These are phyloP conservation scores for Drosophila robusta DNA, from an alignment of 2,888 invertebrate genomes.

Conservation along the genomic window DNA sequence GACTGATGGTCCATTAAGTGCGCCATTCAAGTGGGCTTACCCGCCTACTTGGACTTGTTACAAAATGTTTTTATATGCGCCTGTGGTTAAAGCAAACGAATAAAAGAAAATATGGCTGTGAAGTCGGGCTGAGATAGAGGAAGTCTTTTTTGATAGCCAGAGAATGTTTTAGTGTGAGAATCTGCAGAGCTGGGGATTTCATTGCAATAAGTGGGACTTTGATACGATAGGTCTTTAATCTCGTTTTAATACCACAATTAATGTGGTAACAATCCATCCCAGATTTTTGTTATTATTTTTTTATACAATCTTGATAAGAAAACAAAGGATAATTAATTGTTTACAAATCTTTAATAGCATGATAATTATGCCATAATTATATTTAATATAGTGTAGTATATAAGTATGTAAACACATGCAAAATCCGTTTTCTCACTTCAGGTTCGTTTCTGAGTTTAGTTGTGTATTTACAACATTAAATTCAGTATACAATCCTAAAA, in stretches of 20 bases:
- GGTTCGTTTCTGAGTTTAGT: too few relatives aligned
- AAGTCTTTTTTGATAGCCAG: conserved; percentile 3
- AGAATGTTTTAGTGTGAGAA: conserved; percentile 14
- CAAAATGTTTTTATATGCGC: conserved; percentile 19
- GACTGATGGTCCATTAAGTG: conserved; percentile 57
- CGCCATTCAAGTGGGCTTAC: conserved; percentile 25
- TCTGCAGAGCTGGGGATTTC: not conserved
- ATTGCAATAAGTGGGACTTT: not conserved
- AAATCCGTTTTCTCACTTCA: too few relatives aligned
- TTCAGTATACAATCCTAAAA: too few relatives aligned
- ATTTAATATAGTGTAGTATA: too few relatives aligned
- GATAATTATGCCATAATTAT: too few relatives aligned
- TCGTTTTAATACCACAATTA: not conserved
- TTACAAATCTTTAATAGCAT: too few relatives aligned
- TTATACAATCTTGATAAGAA: too few relatives aligned
- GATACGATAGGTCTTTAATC: not conserved
- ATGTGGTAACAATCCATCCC: not conserved
- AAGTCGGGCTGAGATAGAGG: conserved; percentile 4
- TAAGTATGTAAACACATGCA: too few relatives aligned
- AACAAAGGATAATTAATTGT: too few relatives aligned
- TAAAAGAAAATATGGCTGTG: not conserved
- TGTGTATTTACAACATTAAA: too few relatives aligned
- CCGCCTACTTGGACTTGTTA: conserved; percentile 23
- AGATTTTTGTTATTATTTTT: too few relatives aligned
- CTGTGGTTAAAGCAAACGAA: conserved; percentile 10